Evolutionary conservation across 2,888 invertebrate genomes (phyloP).

Genomic region (Lithophane leautieri): DNA sequence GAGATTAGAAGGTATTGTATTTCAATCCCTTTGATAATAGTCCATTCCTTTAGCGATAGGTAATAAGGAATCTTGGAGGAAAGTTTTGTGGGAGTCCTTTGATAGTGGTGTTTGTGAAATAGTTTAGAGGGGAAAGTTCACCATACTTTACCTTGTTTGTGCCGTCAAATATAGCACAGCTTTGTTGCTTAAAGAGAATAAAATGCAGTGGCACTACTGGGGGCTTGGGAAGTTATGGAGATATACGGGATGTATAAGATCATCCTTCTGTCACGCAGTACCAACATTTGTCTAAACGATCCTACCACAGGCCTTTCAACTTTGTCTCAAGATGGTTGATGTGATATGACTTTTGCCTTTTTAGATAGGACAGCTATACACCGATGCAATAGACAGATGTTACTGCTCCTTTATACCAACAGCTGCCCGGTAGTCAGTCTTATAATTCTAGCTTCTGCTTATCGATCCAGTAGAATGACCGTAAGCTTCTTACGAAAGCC

Average conservation of each 20-base stretch:
- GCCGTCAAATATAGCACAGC: background rate
- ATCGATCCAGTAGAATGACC: background rate
- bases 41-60: slow-evolving; percentile 12
- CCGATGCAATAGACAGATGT: background rate
- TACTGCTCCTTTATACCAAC: background rate
- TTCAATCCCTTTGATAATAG: slow-evolving; percentile 48
- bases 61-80: slow-evolving; percentile 1
- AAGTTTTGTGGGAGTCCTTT: background rate
- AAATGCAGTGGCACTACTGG: background rate
- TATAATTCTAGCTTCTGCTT: background rate
- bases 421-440: background rate
- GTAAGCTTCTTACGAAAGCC: slow-evolving; percentile 30
- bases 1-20: slow-evolving; percentile 53
- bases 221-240: background rate
- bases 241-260: background rate
- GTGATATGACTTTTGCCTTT: no score
- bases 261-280: background rate
- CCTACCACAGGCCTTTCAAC: background rate
- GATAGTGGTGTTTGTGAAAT: background rate
- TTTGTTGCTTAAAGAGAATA: background rate
- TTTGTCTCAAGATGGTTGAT: background rate
- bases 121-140: background rate
- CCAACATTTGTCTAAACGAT: background rate
- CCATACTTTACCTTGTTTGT: background rate
- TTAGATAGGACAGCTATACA: background rate